Conservation (phyloP, 2,888 invertebrate species). For the Drosophila aldrichi region DNA sequence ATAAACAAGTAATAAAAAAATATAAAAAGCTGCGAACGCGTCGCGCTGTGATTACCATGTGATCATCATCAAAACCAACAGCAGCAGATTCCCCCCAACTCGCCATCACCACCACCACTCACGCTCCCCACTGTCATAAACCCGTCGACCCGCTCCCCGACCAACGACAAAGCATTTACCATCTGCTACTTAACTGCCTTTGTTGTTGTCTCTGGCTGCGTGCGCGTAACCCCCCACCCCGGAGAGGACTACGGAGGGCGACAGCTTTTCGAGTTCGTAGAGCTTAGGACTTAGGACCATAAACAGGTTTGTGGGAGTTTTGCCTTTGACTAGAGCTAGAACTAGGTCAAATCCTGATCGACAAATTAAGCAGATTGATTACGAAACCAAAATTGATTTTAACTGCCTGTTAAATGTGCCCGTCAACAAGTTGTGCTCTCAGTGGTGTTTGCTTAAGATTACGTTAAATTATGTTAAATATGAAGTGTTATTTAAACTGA, state of each 20-base stretch:
- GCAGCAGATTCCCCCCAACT: neutral
- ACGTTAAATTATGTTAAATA: neutral
- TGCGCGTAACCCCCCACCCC: neutral
- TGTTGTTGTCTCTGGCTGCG: constrained; percentile 9
- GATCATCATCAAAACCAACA: constrained; percentile 61
- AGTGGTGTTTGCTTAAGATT: neutral
- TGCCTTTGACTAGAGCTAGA: neutral
- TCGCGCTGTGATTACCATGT: constrained; percentile 63
- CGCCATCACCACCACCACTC: neutral
- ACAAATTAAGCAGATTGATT: neutral
- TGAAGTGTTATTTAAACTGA: neutral
- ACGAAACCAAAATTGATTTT: neutral
- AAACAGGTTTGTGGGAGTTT: constrained; percentile 2
- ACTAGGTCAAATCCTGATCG: neutral
- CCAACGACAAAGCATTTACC: constrained; percentile 12
- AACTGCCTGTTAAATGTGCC: neutral
- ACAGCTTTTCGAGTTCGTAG: constrained; percentile 9
- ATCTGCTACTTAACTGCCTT: constrained; percentile 28
- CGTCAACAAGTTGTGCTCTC: neutral
- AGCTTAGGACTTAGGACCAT: neutral
- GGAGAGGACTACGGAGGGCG: neutral
- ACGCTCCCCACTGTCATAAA: neutral
- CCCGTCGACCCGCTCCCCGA: neutral
- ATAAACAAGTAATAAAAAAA: constrained; percentile 80
- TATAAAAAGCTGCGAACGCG: constrained; percentile 63